Evolutionary conservation across 2,797 vertebrate genomes (phyloP), one percentile per base, ranked within the genome.

Genomic region (Cichlasoma orientale): DNA sequence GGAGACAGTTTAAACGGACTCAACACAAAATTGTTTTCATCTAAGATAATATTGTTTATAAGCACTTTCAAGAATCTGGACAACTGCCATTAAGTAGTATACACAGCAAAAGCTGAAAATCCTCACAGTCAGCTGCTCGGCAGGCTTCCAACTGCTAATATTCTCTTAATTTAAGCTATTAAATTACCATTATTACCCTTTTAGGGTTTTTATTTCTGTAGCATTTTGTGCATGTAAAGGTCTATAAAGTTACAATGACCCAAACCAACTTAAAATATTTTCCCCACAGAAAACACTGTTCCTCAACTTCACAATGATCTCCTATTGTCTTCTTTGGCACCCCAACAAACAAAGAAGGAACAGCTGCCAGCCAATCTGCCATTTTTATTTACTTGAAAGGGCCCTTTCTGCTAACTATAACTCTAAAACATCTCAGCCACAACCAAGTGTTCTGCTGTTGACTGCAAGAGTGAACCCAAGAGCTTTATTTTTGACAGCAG

Each of bases 71-170:
- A 58, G 72, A 33, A 71, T 47, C 63, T 86, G 85, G 83, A 85
- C 44, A 16, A 55, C 78, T 1, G 68, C 88, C 82, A 80, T 66
- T 18, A 78, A 85, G 58, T 57, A 69, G 79, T 85, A 82, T 82
- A 86, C 47, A 75, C 78, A 36, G 29, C 10, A 41, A 79, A 87
- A 77, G 80, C 77, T 79, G 83, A 66, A 27, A 18, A 59, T 86
- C 83, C 75, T 88, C 82, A 80, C 36, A 31, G 66, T 82, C 82
- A 88, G 87, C 90, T 90, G 87, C 79, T 79, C 58, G 38, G 71
- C 25, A 33, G n/a, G 19, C 21, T 80, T 82, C 81, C 50, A 55
- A 74, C 78, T 80, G 44, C 59, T 9, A 19, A 38, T 29, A 14
- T 4, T 44, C 74, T 70, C 50, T 66, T 88, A 78, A 88, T 87